Evolutionary conservation across 2,888 invertebrate species (phyloP).

Genomic region (Aethes cnicana): DNA sequence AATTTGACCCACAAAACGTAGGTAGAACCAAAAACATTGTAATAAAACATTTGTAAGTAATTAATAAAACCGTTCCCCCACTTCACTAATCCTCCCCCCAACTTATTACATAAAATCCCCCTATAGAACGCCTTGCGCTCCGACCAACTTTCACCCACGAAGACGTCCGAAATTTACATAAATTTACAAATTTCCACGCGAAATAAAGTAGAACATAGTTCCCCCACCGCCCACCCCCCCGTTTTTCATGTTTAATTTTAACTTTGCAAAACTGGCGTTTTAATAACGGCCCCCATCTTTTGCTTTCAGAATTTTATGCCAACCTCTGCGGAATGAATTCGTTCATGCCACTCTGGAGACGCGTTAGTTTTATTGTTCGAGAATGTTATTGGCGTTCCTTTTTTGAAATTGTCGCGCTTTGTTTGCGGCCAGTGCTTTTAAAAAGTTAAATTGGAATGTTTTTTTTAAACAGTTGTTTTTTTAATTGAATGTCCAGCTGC

Average conservation of each 20-base stretch:
- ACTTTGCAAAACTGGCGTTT: conserved; percentile 79
- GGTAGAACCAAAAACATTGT: too few species aligned
- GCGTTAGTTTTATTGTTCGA: conserved; percentile 68
- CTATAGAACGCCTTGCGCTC: conserved; percentile 40
- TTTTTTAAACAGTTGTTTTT: too few species aligned
- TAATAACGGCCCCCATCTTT: conserved; percentile 78
- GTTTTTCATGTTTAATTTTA: conserved; percentile 83
- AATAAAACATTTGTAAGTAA: not conserved
- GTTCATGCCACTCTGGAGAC: conserved; percentile 67
- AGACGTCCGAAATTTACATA: conserved; percentile 81
- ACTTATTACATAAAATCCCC: conserved; percentile 33
- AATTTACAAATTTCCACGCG: conserved; percentile 78
- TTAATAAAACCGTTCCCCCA: not conserved
- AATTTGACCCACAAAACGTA: too few species aligned
- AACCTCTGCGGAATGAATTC: conserved; percentile 71
- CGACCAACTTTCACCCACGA: conserved; percentile 63
- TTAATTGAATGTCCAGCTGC: too few species aligned
- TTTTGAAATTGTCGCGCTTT: conserved; percentile 24
- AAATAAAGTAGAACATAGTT: conserved; percentile 77
- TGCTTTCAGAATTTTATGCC: conserved; percentile 69
- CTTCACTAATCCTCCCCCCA: conserved; percentile 24
- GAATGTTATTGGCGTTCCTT: conserved; percentile 58
- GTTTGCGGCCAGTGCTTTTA: conserved; percentile 4
- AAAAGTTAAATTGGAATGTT: not conserved
- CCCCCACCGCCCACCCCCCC: conserved; percentile 45